These are phyloP conservation scores for Corvus moneduloides DNA, from an alignment of 2,113 vertebrate genomes.

Conservation along the genomic window DNA sequence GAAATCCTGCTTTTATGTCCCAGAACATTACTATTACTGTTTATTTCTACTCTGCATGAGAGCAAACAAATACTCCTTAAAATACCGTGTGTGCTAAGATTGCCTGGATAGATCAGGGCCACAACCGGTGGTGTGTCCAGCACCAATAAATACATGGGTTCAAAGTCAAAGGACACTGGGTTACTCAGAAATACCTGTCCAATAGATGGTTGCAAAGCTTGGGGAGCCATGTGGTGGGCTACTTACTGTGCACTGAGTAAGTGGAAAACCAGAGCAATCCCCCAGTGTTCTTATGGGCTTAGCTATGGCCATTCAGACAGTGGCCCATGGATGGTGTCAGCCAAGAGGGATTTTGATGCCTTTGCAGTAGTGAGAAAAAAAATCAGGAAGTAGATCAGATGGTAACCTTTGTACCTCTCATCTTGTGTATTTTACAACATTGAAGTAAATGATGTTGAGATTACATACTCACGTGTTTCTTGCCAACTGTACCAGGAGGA, in stretches of 20 bases:
- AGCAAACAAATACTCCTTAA: background rate
- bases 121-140: background rate
- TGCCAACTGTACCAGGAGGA: background rate
- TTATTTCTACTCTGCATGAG: constrained; percentile 4
- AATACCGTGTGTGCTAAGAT: background rate
- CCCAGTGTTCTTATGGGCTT: background rate
- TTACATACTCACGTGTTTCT: background rate
- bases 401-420: background rate
- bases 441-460: background rate
- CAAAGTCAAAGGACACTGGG: background rate
- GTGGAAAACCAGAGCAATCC: background rate
- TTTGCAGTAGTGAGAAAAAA: background rate
- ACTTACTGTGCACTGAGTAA: background rate
- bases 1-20: background rate
- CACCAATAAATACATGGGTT: rapidly evolving
- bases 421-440: background rate
- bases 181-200: background rate
- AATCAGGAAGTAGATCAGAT: background rate
- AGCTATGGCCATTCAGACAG: rapidly evolving
- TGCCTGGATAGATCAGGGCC: background rate
- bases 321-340: background rate
- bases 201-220: background rate
- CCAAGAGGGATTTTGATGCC: background rate
- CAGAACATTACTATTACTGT: background rate
- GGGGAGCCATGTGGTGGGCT: background rate